phyloP scores from a whole-genome alignment of 2,797 vertebrate species.

The Labeo calbasu region DNA sequence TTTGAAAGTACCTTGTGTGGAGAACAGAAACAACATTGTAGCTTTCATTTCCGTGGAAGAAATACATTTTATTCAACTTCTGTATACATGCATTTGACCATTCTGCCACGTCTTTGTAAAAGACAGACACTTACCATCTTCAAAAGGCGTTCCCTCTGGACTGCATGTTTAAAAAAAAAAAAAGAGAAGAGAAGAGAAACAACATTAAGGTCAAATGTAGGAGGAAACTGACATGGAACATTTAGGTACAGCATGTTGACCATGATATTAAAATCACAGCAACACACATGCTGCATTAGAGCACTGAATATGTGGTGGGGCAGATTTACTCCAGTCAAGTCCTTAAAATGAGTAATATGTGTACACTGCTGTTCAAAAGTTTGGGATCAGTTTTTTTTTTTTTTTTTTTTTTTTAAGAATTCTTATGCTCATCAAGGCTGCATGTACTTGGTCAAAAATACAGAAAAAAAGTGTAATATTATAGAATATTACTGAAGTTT shows the following conservation, averaged over 20 bases:
- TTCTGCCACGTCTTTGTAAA: background rate
- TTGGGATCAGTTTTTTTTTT: too few species aligned
- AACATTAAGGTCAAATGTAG: constrained; percentile 13
- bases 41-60: background rate
- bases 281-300: background rate
- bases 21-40: background rate
- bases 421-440: too few species aligned
- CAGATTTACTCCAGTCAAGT: background rate
- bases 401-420: too few species aligned
- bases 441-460: too few species aligned
- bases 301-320: background rate
- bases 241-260: constrained; percentile 19
- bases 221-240: constrained; percentile 4
- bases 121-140: constrained; percentile 86
- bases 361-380: background rate
- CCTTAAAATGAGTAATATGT: background rate
- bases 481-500: too few species aligned
- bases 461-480: too few species aligned
- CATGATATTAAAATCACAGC: constrained; percentile 22
- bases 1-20: constrained; percentile 92
- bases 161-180: constrained; percentile 69
- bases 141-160: constrained; percentile 97
- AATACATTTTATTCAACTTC: background rate
- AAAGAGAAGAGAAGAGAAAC: constrained; percentile 22
- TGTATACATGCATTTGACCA: background rate